Percentiles rank a stretch among this genome's conserved stretches.
Conservation (phyloP, 2,888 invertebrate species). For the Lasioglossum morio region DNA sequence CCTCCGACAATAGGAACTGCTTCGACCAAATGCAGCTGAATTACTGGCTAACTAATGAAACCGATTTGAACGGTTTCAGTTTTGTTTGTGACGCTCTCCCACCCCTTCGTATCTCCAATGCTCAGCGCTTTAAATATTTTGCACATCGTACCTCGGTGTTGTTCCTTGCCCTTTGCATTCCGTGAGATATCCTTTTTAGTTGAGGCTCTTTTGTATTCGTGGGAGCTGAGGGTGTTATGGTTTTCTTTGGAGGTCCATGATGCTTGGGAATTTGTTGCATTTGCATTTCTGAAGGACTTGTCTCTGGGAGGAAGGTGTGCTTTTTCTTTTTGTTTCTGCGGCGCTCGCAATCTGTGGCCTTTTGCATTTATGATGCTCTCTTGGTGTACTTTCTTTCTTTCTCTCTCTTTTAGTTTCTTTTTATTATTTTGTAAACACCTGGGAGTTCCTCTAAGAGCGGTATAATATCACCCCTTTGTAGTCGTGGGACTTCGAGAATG, state of each 20-base stretch:
- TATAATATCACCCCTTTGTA: neutral
- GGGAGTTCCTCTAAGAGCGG: neutral
- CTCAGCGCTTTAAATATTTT: neutral
- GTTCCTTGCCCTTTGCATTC: neutral
- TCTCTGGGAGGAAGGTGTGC: neutral
- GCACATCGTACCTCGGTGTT: neutral
- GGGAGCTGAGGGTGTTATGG: neutral
- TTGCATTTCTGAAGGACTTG: neutral
- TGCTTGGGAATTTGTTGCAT: neutral
- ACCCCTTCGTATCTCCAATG: neutral
- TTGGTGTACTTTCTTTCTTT: neutral
- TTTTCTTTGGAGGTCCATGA: neutral
- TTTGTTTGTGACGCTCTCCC: neutral
- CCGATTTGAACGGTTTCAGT: slow-evolving; percentile 45
- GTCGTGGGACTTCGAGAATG: neutral
- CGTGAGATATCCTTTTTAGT: neutral
- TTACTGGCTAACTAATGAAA: slow-evolving; percentile 62
- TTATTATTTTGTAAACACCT: neutral
- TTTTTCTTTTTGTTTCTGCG: neutral
- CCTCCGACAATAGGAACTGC: slow-evolving; percentile 49
- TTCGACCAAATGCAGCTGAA: slow-evolving; percentile 32
- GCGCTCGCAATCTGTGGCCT: neutral
- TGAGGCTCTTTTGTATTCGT: neutral
- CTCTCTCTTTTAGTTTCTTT: neutral
- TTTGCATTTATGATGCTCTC: neutral